Conservation (phyloP, 64 coral and sea anemone genomes). For the Stylophora pistillata region DNA sequence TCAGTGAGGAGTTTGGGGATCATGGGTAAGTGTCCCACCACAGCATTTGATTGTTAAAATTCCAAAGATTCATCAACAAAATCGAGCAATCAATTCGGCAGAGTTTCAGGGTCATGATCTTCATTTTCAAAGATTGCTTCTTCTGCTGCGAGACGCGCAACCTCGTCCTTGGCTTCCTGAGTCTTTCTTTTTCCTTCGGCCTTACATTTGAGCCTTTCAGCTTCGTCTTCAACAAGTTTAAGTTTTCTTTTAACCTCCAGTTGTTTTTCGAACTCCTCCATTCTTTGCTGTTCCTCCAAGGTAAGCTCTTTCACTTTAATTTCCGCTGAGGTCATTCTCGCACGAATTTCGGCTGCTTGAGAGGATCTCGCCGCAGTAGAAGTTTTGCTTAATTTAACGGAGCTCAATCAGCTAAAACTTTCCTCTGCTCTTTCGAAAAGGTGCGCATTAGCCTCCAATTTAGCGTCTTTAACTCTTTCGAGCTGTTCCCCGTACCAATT, state of each 20-base stretch:
- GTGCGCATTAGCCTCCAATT: not conserved
- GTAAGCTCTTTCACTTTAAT: slow-evolving; percentile 15
- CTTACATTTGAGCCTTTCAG: not conserved
- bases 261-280: not conserved
- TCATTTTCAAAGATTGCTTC: not conserved
- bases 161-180: slow-evolving; percentile 21
- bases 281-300: slow-evolving; percentile 4
- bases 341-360: not conserved
- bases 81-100: slow-evolving; percentile 4
- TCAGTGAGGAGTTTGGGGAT: not conserved
- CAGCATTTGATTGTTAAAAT: not conserved
- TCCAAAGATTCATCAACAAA: slow-evolving; percentile 4
- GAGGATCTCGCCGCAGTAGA: not conserved
- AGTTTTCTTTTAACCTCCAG: not conserved
- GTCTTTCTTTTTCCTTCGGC: slow-evolving; percentile 34
- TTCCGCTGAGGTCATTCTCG: not conserved
- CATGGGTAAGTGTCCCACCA: not conserved
- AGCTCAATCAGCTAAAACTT: not conserved
- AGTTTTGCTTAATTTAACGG: too few relatives aligned
- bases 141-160: slow-evolving; percentile 1
- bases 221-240: not conserved
- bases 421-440: not conserved
- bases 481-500: slow-evolving; percentile 5
- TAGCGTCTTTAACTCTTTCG: slow-evolving; percentile 8
- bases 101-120: not conserved